Evolutionary conservation across 2,113 vertebrate genomes (phyloP).

Genomic region (Apeltes quadracus): DNA sequence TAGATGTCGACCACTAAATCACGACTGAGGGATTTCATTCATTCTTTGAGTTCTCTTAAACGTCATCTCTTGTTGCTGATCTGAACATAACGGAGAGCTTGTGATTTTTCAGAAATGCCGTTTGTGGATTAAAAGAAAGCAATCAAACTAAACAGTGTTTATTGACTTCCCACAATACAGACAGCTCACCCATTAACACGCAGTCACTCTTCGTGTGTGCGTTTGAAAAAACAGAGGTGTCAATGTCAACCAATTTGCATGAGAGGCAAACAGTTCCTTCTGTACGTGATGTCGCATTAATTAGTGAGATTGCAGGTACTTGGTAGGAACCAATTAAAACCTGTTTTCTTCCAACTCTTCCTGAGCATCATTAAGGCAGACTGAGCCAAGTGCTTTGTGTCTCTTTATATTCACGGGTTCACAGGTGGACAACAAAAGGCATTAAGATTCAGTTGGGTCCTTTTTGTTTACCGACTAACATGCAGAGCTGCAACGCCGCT

Average conservation of each 20-base stretch:
- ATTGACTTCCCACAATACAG: no score
- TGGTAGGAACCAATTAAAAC: neutral
- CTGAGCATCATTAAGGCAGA: constrained; percentile 6
- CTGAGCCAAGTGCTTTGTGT: neutral
- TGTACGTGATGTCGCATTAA: constrained; percentile 23
- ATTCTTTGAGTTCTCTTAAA: no score
- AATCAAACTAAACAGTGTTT: no score
- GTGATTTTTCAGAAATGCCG: no score
- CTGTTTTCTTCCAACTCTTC: neutral
- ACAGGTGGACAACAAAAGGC: neutral
- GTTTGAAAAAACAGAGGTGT: constrained; percentile 19
- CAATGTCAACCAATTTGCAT: constrained; percentile 44
- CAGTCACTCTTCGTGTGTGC: constrained; percentile 14
- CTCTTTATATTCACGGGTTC: no score
- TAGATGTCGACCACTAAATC: no score
- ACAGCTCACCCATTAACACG: constrained; percentile 49
- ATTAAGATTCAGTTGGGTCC: neutral
- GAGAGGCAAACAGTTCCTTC: constrained; percentile 24
- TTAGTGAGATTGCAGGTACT: constrained; percentile 30
- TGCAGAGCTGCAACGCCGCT: constrained; percentile 15
- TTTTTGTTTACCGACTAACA: neutral
- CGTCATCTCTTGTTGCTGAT: no score
- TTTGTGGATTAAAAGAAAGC: no score
- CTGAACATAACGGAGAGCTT: no score
- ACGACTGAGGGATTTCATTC: no score